Conservation (phyloP, 2,797 vertebrate genomes). For the Karalla daura region DNA sequence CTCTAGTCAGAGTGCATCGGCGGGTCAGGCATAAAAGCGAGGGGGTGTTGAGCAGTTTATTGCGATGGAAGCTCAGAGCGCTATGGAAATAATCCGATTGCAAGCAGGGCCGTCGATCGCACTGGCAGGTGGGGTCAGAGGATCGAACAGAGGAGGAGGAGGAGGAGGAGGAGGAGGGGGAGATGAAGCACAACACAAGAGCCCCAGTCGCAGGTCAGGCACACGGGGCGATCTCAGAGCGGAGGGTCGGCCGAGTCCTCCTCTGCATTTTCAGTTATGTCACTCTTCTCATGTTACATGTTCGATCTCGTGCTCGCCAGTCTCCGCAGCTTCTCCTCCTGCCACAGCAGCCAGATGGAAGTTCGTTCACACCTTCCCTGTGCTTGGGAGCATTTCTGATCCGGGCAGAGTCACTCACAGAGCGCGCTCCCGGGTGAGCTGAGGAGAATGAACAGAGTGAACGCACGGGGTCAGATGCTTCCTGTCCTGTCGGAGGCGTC, state of each 20-base stretch:
- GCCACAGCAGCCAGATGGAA: no score
- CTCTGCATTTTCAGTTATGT: no score
- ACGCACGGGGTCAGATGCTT: background rate
- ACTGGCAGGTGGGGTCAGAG: background rate
- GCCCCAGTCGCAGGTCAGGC: background rate
- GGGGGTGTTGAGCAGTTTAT: slow-evolving; percentile 6
- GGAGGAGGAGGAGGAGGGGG: background rate
- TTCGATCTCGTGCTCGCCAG: no score
- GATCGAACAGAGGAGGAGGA: background rate
- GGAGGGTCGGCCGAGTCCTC: background rate
- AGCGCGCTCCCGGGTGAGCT: background rate
- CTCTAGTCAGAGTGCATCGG: no score
- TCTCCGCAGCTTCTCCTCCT: no score
- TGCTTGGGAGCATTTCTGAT: no score
- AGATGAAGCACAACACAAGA: slow-evolving; percentile 9
- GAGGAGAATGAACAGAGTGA: background rate
- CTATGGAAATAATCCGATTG: slow-evolving; percentile 26
- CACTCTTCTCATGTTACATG: no score
- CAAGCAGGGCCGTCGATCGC: slow-evolving; percentile 11
- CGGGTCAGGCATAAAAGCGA: slow-evolving; percentile 30
- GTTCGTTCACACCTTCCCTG: no score
- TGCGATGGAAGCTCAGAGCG: slow-evolving; percentile 9
- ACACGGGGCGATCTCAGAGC: background rate
- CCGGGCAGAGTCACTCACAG: background rate
- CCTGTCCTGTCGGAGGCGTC: background rate